Evolutionary conservation across 2,113 vertebrate genomes (phyloP).

Genomic region (Hyperoodon ampullatus): DNA sequence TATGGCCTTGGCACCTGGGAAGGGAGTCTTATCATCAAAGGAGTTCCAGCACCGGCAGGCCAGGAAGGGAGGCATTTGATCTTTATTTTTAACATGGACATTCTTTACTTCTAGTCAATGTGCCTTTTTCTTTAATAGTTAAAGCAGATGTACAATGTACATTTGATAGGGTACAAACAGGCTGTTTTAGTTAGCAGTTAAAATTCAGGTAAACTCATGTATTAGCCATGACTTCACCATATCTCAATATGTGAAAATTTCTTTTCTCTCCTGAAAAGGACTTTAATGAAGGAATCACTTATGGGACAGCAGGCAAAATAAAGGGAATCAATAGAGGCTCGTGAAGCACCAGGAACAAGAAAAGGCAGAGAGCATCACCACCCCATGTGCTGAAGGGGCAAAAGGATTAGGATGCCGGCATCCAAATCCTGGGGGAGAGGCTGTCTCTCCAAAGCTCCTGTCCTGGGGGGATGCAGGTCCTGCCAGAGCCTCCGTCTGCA

Average conservation of each 20-base stretch:
- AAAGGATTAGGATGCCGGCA: accelerated
- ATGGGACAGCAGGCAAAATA: neutral
- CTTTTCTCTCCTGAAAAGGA: neutral
- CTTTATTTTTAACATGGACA: neutral
- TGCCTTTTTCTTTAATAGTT: neutral
- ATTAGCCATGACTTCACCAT: neutral
- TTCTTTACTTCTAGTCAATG: neutral
- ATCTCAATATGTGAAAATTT: neutral
- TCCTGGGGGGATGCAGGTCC: accelerated
- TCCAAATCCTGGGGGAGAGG: neutral
- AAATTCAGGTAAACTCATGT: neutral
- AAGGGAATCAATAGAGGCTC: too few species aligned
- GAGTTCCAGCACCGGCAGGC: neutral
- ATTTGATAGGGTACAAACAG: too few species aligned
- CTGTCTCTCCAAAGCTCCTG: neutral
- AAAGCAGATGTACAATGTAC: neutral
- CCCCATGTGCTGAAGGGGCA: neutral
- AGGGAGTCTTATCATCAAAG: neutral
- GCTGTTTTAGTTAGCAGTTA: neutral
- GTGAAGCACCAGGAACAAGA: neutral
- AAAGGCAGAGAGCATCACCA: neutral
- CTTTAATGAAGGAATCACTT: neutral
- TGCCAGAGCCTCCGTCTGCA: neutral
- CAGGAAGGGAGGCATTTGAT: neutral
- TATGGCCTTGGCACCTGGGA: neutral